Conservation (phyloP, 2,888 invertebrate species). For the Galerucella calmariensis region DNA sequence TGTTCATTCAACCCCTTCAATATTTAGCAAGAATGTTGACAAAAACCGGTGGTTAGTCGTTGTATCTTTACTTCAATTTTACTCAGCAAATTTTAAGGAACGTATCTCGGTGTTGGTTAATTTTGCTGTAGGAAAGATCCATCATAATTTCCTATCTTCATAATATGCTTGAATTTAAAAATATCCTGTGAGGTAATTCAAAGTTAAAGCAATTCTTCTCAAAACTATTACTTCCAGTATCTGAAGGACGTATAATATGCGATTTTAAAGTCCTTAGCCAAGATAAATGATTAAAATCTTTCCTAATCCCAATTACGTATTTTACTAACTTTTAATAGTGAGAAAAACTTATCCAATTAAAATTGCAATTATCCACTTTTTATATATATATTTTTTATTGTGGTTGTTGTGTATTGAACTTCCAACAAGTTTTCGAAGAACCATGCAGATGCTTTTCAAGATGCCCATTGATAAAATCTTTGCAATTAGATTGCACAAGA, state of each 20-base stretch:
- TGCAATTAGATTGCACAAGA: conserved; percentile 29
- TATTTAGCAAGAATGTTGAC: too few relatives aligned
- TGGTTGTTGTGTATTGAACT: conserved; percentile 10
- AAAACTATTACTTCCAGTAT: not conserved
- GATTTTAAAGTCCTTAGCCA: not conserved
- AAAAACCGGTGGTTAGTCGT: too few relatives aligned
- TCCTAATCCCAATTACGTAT: not conserved
- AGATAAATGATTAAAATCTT: conserved; percentile 3
- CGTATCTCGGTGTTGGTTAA: too few relatives aligned
- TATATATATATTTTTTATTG: not conserved
- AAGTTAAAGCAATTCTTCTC: too few relatives aligned
- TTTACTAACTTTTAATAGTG: not conserved
- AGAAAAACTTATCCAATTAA: conserved; percentile 27
- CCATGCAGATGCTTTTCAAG: conserved; percentile 24
- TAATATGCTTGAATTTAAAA: too few relatives aligned
- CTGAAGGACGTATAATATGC: not conserved
- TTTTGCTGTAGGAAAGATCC: too few relatives aligned
- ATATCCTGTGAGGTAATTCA: too few relatives aligned
- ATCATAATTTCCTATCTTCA: too few relatives aligned
- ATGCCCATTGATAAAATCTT: conserved; percentile 23
- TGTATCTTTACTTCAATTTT: too few relatives aligned
- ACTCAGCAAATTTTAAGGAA: too few relatives aligned
- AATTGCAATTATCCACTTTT: conserved; percentile 27
- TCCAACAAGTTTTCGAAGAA: conserved; percentile 17
- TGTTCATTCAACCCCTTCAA: too few relatives aligned